Percentiles rank a stretch among this genome's conserved stretches.
Conservation (phyloP, 1,140 invertebrate genomes). For the Paralvinella palmiformis region DNA sequence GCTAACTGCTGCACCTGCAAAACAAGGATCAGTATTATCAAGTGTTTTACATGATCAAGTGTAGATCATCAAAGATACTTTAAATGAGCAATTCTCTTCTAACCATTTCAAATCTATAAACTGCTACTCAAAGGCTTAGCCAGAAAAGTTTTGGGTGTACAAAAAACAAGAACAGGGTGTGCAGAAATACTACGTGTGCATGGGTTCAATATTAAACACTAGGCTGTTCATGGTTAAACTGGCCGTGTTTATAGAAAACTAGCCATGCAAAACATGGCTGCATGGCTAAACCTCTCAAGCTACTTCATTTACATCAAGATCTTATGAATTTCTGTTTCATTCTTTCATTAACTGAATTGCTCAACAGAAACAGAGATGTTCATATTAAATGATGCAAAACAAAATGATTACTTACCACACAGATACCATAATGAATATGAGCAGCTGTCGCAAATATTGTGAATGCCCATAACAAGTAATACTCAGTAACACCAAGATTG, state of each 20-base stretch:
- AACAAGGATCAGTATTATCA: slow-evolving; percentile 21
- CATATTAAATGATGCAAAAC: neutral
- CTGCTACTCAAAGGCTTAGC: neutral
- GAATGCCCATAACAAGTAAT: slow-evolving; percentile 66
- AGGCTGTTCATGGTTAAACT: neutral
- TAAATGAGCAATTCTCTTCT: neutral
- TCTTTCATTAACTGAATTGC: neutral
- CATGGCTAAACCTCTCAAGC: neutral
- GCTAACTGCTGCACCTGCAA: slow-evolving; percentile 70
- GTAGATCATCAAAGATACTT: slow-evolving; percentile 16
- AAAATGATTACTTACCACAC: slow-evolving; percentile 56
- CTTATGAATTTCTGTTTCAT: neutral
- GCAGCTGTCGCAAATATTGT: slow-evolving; percentile 64
- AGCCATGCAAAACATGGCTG: neutral
- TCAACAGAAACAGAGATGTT: no score
- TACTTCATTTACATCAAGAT: neutral
- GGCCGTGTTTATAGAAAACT: neutral
- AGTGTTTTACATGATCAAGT: no score
- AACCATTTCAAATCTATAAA: neutral
- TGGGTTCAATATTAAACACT: neutral
- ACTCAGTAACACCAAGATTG: slow-evolving; percentile 55
- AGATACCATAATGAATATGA: slow-evolving; percentile 87
- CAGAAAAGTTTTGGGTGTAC: neutral
- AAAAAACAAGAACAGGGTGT: neutral
- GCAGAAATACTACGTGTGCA: neutral